Conservation (phyloP, 2,113 vertebrate species). For the Muntiacus muntjak region DNA sequence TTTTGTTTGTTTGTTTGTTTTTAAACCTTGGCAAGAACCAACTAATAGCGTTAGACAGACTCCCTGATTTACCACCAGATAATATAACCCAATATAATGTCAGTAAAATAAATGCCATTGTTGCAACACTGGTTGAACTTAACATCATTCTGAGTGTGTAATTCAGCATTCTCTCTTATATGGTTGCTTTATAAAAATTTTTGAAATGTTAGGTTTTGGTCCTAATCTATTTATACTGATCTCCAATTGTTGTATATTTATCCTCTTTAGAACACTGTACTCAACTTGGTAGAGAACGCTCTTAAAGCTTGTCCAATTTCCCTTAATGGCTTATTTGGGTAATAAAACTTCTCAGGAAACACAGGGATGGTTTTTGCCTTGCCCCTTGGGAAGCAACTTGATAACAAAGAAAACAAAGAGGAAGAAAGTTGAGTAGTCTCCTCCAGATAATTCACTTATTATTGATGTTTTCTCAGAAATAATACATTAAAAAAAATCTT, state of each 20-base stretch:
- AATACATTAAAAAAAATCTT: neutral
- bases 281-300: neutral
- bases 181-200: neutral
- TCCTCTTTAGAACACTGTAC: neutral
- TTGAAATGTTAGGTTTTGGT: neutral
- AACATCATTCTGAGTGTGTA: neutral
- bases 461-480: neutral
- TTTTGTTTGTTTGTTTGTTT: neutral
- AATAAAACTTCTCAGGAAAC: neutral
- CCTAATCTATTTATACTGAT: neutral
- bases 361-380: neutral
- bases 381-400: neutral
- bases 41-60: conserved; percentile 13
- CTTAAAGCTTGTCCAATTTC: conserved; percentile 29
- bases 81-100: conserved; percentile 22
- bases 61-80: conserved; percentile 5
- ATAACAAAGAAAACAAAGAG: neutral
- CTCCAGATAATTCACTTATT: neutral
- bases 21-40: neutral
- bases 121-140: conserved; percentile 6
- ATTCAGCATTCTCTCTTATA: neutral
- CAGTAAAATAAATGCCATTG: conserved; percentile 9
- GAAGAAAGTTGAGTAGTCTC: neutral
- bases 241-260: neutral
- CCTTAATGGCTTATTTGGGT: neutral